Base-by-base conservation (phyloP, 2,888 invertebrate genomes). In the Trachelus stipa region DNA sequence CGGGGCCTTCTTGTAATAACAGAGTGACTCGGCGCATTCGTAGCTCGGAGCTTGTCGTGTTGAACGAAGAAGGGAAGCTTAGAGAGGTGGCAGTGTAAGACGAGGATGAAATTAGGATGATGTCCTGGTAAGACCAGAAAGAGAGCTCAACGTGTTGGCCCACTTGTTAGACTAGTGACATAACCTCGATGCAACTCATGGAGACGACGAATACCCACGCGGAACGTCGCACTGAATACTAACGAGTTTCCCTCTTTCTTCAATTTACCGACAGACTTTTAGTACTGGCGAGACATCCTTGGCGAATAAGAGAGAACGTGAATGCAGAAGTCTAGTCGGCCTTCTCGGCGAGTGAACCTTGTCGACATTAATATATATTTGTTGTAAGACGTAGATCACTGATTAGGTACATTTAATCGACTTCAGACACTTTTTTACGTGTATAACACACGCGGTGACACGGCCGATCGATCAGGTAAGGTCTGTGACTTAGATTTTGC, bases 131-230 rank as follows among this genome's bases (percentile, higher is more conserved):
- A 56, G 23, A 56, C 56, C 56, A 56, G 56, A 56, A 56, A 56
- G 56, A 56, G 56, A 56, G 12, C 71, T 71, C 71, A 6, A 12
- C 71, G 71, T 78, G 80, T 77, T 86, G 86, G 86, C 82, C 87
- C 85, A 87, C 85, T 86, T 87, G 77, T 77, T 56, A 75, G 80
- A 74, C 74, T 81, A 82, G 81, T 87, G 87, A 88, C 84, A 85
- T 85, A 87, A 88, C 80, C 80, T 81, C 76, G 77, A 77, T 79
- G 74, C 76, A 68, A 76, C 76, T 30, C 73, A 78, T 76, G 69
- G 12, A 35, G 31, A 68, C 34, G 31, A 68, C 3, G 23, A 56
- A 56, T 56, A 2, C 23, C 23, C 23, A 23, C 23, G 56, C 56
- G 56, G 56, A 56, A 23, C 56, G 56, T 56, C 56, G 56, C 23